Percentiles rank a stretch among this genome's conserved stretches.
Evolutionary conservation across 2,113 vertebrate species (phyloP).

Genomic region (Bothrops jararaca): DNA sequence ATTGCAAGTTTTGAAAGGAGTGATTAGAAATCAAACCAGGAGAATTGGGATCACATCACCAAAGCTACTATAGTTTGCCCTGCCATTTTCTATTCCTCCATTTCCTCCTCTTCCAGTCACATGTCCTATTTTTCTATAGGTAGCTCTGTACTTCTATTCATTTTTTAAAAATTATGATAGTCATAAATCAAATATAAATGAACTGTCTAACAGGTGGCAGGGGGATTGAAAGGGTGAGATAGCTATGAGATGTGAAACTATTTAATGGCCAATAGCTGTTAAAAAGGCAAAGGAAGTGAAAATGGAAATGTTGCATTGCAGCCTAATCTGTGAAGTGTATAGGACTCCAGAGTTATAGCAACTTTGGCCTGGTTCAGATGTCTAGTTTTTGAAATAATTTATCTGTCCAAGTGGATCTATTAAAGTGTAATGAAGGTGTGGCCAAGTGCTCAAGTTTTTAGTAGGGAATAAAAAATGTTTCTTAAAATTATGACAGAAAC

Average conservation of each 20-base stretch:
- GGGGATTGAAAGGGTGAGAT: conserved; percentile 58
- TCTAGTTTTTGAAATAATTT: neutral
- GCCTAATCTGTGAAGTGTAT: conserved; percentile 6
- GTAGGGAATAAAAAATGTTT: neutral
- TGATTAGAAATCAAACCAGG: neutral
- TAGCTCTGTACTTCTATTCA: conserved; percentile 28
- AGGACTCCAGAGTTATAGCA: conserved; percentile 6
- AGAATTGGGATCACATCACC: neutral
- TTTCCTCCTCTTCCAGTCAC: neutral
- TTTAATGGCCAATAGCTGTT: conserved; percentile 52
- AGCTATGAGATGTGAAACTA: conserved; percentile 47
- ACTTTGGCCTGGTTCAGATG: neutral
- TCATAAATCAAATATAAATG: conserved; percentile 52
- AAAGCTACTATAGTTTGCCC: neutral
- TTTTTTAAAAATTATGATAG: conserved; percentile 17
- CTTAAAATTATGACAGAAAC: neutral
- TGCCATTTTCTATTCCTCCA: neutral
- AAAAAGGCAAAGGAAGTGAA: conserved; percentile 67
- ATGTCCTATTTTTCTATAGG: neutral
- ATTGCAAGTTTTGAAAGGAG: neutral
- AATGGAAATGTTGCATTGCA: conserved; percentile 59
- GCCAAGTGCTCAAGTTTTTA: neutral
- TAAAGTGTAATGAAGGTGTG: conserved; percentile 9
- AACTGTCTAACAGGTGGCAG: conserved; percentile 53
- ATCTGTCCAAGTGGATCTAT: neutral